These are phyloP conservation scores for Diplazon laetatorius DNA, from an alignment of 2,888 invertebrate species.

Conservation along the genomic window DNA sequence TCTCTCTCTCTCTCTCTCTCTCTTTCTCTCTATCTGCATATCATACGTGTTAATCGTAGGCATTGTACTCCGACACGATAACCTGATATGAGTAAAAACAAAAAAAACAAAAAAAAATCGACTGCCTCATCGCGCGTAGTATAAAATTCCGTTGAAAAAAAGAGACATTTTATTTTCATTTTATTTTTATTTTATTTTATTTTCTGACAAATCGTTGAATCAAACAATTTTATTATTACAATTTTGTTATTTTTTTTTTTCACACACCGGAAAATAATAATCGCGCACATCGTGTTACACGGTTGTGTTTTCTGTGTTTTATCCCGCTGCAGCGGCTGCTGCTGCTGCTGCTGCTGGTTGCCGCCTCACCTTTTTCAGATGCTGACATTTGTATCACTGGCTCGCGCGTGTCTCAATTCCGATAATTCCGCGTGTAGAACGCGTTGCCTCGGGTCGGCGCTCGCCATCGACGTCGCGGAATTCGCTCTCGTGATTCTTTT, in stretches of 20 bases:
- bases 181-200: conserved; percentile 1
- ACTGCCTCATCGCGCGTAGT: conserved; percentile 32
- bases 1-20: conserved; percentile 44
- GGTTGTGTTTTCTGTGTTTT: conserved; percentile 53
- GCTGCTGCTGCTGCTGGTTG: no score
- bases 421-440: conserved; percentile 46
- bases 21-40: conserved; percentile 37
- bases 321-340: no score
- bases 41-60: conserved; percentile 44
- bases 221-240: no score
- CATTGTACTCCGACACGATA: conserved; percentile 60
- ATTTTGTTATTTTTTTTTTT: no score
- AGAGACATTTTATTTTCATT: no score
- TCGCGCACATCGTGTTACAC: conserved; percentile 25
- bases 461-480: not conserved
- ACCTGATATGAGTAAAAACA: conserved; percentile 42
- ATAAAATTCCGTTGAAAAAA: no score
- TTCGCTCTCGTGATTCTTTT: conserved; percentile 29
- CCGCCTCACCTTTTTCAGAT: conserved; percentile 69
- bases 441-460: conserved; percentile 51
- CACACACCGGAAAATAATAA: conserved; percentile 14
- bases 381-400: conserved; percentile 67
- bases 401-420: conserved; percentile 41
- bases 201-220: not conserved
- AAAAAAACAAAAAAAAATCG: conserved; percentile 11